Base-by-base conservation (phyloP, 2,113 vertebrate genomes). In the Pterocles gutturalis region DNA sequence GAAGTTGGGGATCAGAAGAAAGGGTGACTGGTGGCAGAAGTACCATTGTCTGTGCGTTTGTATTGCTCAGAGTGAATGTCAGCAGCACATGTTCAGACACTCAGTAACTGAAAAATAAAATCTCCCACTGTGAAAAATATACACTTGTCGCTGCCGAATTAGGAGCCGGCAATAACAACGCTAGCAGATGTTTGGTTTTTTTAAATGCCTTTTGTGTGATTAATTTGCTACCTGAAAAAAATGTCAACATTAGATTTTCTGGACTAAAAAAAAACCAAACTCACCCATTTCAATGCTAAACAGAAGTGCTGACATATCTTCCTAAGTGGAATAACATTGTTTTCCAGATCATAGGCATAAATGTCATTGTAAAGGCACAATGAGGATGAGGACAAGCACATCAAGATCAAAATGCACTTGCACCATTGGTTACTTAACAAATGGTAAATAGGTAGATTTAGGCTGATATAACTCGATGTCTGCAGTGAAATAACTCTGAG, bases 141-240 rank as follows among this genome's bases (percentile, higher is more conserved):
- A 43, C 11, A 22, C 49, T 55, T 88, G 28, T 62, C 33, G 64
- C 28, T 67, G 60, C 61, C 2, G 54, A 93, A 71, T 90, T 92
- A 83, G 36, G 86, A 91, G n/a, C 62, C 93, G 84, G 76, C 82
- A 93, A 64, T 72, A 92, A 77, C 53, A 94, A 76, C 1, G 2
- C 17, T 69, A 90, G 53, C 69, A 97, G 81, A 72, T 89, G 73
- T 87, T 81, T 60, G 31, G 1, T 0, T 33, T 53, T 82, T 89
- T 48, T 1, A 17, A 84, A 85, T 82, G 67, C 7, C 26, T 64
- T 89, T 57, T 76, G 16, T 66, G 31, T 85, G 66, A 90, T 72
- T 92, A 92, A 90, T 90, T 77, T 70, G 5, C 31, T 76, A 86
- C 66, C 62, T 80, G n/a, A 57, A 89, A 91, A 95, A 95, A 88